phyloP scores from a whole-genome alignment of 1,140 invertebrate genomes.

The Asobara japonica region DNA sequence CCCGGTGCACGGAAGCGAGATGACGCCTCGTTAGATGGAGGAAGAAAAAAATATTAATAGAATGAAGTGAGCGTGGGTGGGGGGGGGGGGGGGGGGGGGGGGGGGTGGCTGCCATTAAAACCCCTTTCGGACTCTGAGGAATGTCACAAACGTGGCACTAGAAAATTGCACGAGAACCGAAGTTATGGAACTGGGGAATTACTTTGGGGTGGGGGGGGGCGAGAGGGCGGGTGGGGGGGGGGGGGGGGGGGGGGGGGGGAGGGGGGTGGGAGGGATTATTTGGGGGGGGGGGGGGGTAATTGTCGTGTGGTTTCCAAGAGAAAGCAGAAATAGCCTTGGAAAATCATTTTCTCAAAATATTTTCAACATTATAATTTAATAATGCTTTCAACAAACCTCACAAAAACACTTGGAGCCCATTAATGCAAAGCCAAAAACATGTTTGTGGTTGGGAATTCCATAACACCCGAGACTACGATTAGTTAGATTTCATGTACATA shows the following conservation, averaged over 20 bases:
- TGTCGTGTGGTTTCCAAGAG: not conserved
- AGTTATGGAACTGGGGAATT: not conserved
- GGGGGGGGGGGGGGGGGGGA: no score
- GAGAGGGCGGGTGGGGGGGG: not conserved
- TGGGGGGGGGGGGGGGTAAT: not conserved
- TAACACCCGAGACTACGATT: not conserved
- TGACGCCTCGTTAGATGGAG: not conserved
- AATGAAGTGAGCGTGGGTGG: not conserved
- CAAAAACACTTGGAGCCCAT: not conserved
- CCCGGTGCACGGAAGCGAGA: not conserved
- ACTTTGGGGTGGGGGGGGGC: no score
- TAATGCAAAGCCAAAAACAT: not conserved
- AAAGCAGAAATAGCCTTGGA: no score
- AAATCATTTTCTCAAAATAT: no score
- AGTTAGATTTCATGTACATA: not conserved
- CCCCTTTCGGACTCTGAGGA: not conserved
- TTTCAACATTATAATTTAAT: not conserved
- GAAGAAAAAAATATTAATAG: slow-evolving; percentile 3
- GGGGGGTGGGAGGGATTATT: not conserved
- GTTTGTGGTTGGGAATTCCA: not conserved
- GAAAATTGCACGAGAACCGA: not conserved
- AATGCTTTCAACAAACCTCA: not conserved
- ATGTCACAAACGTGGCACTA: not conserved
- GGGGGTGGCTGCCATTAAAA: not conserved
- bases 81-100: not conserved